Percentiles rank a stretch among this genome's conserved stretches.
Evolutionary conservation across 2,797 vertebrate genomes (phyloP).

Genomic region (Pitangus sulphuratus): DNA sequence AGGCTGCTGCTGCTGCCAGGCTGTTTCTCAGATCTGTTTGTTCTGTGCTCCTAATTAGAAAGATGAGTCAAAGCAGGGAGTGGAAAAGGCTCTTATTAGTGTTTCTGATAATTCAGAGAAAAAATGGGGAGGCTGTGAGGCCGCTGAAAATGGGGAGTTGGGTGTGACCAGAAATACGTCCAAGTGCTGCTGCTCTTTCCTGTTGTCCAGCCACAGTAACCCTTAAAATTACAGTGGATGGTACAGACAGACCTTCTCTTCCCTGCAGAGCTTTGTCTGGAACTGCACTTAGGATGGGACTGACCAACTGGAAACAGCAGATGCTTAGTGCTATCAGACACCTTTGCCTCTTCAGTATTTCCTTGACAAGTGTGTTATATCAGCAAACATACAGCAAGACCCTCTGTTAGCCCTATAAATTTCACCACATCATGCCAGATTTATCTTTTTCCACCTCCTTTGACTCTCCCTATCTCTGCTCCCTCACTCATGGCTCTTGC

Average conservation of each 20-base stretch:
- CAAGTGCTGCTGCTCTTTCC: neutral
- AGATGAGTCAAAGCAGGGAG: neutral
- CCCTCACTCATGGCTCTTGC: neutral
- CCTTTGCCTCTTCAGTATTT: neutral
- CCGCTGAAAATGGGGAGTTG: neutral
- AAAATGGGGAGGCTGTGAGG: neutral
- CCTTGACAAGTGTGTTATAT: neutral
- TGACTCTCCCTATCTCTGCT: neutral
- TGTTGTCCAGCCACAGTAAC: accelerated
- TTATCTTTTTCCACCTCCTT: neutral
- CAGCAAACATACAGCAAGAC: neutral
- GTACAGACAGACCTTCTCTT: neutral
- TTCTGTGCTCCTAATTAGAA: neutral
- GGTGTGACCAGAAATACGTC: neutral
- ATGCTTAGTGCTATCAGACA: neutral
- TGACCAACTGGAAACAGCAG: neutral
- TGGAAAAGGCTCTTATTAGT: neutral
- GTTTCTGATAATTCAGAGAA: neutral
- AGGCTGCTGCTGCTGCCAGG: neutral
- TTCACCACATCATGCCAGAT: neutral
- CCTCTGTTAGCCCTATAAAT: neutral
- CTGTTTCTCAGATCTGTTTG: neutral
- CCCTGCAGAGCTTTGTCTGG: neutral
- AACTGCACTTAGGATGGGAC: neutral
- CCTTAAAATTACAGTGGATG: neutral